phyloP scores from a whole-genome alignment of 2,888 invertebrate genomes.

The Hofmannophila pseudospretella region DNA sequence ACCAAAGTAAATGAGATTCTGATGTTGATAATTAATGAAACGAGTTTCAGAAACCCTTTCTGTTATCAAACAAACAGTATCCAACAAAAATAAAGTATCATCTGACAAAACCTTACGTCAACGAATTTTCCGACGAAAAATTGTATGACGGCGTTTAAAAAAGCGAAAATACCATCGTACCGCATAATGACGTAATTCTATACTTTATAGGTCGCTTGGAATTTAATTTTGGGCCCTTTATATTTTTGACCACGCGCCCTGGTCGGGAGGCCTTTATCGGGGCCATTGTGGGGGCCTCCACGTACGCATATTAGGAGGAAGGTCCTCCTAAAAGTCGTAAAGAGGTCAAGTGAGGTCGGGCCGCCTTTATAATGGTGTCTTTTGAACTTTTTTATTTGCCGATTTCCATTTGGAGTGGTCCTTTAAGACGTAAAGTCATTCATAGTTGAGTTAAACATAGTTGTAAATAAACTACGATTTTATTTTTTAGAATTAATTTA shows the following conservation, averaged over 20 bases:
- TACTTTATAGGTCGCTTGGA: slow-evolving; percentile 63
- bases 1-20: too few species aligned
- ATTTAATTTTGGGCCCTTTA: slow-evolving; percentile 68
- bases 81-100: not conserved
- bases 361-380: slow-evolving; percentile 35
- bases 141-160: not conserved
- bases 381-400: slow-evolving; percentile 38
- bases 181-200: slow-evolving; percentile 69
- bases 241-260: slow-evolving; percentile 58
- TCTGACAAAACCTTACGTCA: not conserved
- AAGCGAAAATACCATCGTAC: slow-evolving; percentile 28
- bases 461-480: too few species aligned
- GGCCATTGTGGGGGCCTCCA: slow-evolving; percentile 46
- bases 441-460: too few species aligned
- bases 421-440: too few species aligned
- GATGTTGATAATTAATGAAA: too few species aligned
- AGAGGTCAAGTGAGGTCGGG: slow-evolving; percentile 53
- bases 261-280: slow-evolving; percentile 44
- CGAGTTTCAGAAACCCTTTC: too few species aligned
- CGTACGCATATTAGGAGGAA: slow-evolving; percentile 60
- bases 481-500: too few species aligned
- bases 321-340: slow-evolving; percentile 55
- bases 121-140: not conserved
- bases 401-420: slow-evolving; percentile 23
- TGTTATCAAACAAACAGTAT: not conserved